These are phyloP conservation scores for Ctenosaura bakeri DNA, from an alignment of 2,797 vertebrate genomes.

Conservation along the genomic window DNA sequence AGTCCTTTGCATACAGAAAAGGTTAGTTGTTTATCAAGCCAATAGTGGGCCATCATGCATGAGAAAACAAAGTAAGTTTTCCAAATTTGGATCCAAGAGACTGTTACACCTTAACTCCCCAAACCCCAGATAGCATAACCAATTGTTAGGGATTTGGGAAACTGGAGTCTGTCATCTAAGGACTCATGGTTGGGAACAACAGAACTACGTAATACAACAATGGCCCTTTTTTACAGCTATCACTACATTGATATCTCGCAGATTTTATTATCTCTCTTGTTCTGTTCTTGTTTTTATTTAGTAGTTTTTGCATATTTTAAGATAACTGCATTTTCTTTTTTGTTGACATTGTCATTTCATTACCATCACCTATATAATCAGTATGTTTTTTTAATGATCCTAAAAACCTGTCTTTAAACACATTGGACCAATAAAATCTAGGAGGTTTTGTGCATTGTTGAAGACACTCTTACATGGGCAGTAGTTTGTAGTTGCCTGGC, in stretches of 20 bases:
- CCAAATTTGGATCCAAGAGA: background rate
- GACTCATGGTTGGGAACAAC: background rate
- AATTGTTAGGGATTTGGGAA: no score
- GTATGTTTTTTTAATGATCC: no score
- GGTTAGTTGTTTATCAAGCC: background rate
- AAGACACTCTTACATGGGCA: background rate
- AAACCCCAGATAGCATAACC: no score
- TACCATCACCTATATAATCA: no score
- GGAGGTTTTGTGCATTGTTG: no score
- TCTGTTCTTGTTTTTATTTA: background rate
- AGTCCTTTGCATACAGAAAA: background rate
- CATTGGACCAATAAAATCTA: no score
- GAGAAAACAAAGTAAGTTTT: background rate
- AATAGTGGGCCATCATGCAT: background rate
- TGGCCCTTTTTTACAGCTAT: background rate
- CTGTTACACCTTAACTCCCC: no score
- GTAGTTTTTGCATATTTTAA: background rate
- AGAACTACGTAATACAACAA: background rate
- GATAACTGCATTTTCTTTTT: background rate
- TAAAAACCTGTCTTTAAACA: no score
- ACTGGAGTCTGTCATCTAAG: no score
- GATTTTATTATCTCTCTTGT: background rate
- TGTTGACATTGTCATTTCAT: background rate
- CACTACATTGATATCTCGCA: background rate
- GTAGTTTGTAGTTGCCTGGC: background rate